These are phyloP conservation scores for Geococcyx californianus DNA, from an alignment of 2,113 vertebrate genomes.

Conservation along the genomic window DNA sequence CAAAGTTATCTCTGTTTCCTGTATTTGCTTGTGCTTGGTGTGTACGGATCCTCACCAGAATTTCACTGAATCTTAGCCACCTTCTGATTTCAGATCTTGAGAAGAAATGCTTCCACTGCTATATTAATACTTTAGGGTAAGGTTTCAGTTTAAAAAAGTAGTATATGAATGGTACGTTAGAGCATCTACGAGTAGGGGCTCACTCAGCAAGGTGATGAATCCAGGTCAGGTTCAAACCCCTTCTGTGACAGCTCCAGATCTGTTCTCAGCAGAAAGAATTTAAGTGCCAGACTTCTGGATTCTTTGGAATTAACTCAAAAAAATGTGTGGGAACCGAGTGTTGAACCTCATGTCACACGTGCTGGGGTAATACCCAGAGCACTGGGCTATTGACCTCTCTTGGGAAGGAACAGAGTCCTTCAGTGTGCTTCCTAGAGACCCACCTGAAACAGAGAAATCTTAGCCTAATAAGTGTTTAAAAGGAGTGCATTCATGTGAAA, in stretches of 20 bases:
- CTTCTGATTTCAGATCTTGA: neutral
- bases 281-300: neutral
- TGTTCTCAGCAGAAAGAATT: neutral
- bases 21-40: neutral
- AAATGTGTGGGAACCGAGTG: neutral
- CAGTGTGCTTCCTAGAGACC: neutral
- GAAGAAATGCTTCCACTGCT: neutral
- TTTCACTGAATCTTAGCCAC: neutral
- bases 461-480: neutral
- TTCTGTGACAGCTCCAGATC: neutral
- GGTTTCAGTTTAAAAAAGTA: neutral
- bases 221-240: neutral
- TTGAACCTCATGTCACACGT: neutral
- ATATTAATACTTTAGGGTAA: no score
- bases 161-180: no score
- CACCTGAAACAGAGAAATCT: neutral
- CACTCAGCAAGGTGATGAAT: fast-evolving
- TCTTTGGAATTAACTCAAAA: neutral
- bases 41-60: fast-evolving
- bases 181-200: fast-evolving
- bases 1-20: neutral
- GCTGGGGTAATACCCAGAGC: no score
- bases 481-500: neutral
- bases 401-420: neutral
- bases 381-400: neutral